Evolutionary conservation across 2,888 invertebrate genomes (phyloP).

Genomic region (Watsonalla binaria): DNA sequence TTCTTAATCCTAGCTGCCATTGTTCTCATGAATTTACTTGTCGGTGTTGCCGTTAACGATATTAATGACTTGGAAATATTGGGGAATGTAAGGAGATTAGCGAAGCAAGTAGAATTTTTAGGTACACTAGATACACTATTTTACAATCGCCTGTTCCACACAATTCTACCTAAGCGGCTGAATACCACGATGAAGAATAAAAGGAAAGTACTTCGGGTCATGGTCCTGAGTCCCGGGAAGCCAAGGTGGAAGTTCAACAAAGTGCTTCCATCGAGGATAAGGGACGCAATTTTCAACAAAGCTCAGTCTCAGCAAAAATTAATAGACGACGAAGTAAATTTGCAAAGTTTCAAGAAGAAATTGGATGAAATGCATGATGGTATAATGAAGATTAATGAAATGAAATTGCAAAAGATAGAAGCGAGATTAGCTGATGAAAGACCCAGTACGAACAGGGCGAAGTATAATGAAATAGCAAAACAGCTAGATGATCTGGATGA

Average conservation of each 20-base stretch:
- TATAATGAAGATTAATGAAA: conserved; percentile 36
- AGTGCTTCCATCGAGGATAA: conserved; percentile 51
- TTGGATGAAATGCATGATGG: conserved; percentile 59
- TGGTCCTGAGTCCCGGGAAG: conserved; percentile 61
- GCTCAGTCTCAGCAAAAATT: conserved; percentile 59
- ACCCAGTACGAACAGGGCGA: neutral
- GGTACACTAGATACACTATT: conserved; percentile 72
- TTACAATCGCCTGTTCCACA: conserved; percentile 60
- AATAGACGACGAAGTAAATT: conserved; percentile 49
- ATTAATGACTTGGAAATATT: conserved; percentile 76
- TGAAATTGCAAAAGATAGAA: conserved; percentile 5
- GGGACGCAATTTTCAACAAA: conserved; percentile 61
- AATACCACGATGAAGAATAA: conserved; percentile 54
- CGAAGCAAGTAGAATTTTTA: conserved; percentile 77
- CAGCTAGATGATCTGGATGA: neutral
- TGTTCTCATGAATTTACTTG: conserved; percentile 79
- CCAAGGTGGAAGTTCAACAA: conserved; percentile 47
- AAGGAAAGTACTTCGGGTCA: conserved; percentile 46
- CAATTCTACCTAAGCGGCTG: conserved; percentile 49
- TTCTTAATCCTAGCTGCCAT: conserved; percentile 77
- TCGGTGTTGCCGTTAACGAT: conserved; percentile 80
- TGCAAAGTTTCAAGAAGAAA: conserved; percentile 46
- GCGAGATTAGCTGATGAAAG: neutral
- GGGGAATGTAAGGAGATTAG: conserved; percentile 74
- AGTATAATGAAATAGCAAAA: neutral